These are phyloP conservation scores for Prinia subflava DNA, from an alignment of 2,113 vertebrate genomes.

Conservation along the genomic window DNA sequence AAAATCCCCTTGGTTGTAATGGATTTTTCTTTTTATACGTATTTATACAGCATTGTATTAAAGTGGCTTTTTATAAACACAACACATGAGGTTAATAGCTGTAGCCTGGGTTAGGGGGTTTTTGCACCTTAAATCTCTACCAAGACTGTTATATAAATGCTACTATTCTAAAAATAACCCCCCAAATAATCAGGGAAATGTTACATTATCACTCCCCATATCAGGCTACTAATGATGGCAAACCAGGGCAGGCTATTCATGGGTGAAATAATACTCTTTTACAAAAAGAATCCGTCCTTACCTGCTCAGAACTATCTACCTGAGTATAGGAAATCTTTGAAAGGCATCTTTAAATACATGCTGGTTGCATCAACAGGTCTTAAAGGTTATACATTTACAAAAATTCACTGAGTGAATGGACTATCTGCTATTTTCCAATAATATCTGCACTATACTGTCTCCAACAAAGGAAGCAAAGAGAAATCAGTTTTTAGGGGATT, in stretches of 20 bases:
- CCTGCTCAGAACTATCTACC: neutral
- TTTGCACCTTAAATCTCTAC: slow-evolving; percentile 67
- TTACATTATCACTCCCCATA: slow-evolving; percentile 41
- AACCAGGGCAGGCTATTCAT: slow-evolving; percentile 18
- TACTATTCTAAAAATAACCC: slow-evolving; percentile 64
- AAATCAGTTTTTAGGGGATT: neutral
- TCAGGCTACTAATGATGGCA: slow-evolving; percentile 21
- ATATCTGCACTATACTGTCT: neutral
- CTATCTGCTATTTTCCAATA: neutral
- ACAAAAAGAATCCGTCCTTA: neutral
- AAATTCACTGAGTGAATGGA: neutral
- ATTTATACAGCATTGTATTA: slow-evolving; percentile 65
- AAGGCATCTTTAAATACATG: neutral
- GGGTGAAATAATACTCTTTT: neutral
- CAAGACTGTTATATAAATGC: slow-evolving; percentile 70
- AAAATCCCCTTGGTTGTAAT: slow-evolving; percentile 72
- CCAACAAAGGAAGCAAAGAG: neutral
- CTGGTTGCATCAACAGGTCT: neutral
- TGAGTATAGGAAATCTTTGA: neutral
- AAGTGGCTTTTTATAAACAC: slow-evolving; percentile 70
- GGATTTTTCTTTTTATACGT: slow-evolving; percentile 70
- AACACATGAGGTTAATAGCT: slow-evolving; percentile 53
- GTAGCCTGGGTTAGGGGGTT: slow-evolving; percentile 19
- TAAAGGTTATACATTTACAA: neutral
- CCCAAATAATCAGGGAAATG: slow-evolving; percentile 34